phyloP scores from a whole-genome alignment of 2,113 vertebrate genomes.

The Eulemur rufifrons region DNA sequence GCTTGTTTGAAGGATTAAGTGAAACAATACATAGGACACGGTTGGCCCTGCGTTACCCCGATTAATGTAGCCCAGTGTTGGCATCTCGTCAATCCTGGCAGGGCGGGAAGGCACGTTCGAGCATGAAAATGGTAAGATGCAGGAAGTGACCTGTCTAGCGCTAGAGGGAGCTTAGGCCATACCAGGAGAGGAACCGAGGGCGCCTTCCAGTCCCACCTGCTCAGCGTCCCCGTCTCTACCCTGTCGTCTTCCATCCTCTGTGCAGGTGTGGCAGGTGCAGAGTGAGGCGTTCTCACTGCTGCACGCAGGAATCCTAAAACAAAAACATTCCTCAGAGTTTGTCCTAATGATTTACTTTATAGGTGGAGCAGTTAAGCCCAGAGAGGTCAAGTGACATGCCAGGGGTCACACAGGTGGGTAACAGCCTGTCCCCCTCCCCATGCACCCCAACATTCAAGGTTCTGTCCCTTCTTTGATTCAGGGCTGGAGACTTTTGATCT shows the following conservation, averaged over 20 bases:
- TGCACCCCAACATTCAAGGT: too few species aligned
- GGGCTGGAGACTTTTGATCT: background rate
- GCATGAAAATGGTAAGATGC: background rate
- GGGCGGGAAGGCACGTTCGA: background rate
- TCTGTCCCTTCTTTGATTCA: background rate
- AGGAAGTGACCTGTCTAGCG: background rate
- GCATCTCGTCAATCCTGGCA: background rate
- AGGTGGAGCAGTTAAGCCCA: background rate
- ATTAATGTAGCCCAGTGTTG: background rate
- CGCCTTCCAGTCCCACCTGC: background rate
- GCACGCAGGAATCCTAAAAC: background rate
- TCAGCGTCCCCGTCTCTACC: background rate
- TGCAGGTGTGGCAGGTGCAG: background rate
- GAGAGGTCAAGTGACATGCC: background rate
- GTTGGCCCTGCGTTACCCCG: background rate
- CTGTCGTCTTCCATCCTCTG: background rate
- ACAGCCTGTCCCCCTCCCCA: too few species aligned
- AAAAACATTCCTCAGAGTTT: background rate
- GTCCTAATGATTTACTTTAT: background rate
- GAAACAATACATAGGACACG: background rate
- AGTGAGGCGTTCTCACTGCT: background rate
- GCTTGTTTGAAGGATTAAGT: background rate
- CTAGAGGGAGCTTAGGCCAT: background rate
- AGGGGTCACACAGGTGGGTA: background rate
- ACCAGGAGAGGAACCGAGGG: fast-evolving